Conservation (phyloP, 2,888 invertebrate species). For the Ochlodes sylvanus region DNA sequence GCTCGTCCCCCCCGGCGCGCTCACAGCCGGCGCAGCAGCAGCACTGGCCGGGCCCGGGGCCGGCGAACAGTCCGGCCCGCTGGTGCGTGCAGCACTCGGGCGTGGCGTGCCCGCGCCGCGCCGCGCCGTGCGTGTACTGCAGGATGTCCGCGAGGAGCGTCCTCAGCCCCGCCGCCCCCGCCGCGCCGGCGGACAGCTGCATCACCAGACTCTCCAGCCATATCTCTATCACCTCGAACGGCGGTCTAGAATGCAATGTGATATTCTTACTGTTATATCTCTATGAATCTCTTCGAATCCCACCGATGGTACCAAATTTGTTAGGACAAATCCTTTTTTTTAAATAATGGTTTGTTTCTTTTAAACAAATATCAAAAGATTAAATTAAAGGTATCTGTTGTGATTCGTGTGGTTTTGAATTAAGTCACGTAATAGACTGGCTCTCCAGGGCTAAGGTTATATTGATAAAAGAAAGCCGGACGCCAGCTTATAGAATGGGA, state of each 20-base stretch:
- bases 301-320: no score
- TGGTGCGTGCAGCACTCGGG: conserved; percentile 48
- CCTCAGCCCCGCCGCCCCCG: conserved; percentile 72
- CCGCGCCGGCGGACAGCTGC: conserved; percentile 87
- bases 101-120: conserved; percentile 84
- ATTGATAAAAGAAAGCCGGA: no score
- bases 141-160: conserved; percentile 90
- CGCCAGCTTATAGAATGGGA: no score
- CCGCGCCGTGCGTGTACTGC: conserved; percentile 85
- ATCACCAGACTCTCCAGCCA: conserved; percentile 93
- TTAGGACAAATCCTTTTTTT: no score
- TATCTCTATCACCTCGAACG: conserved; percentile 95
- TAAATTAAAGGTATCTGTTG: no score
- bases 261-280: no score
- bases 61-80: conserved; percentile 43
- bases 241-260: conserved; percentile 87
- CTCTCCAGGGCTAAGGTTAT: no score
- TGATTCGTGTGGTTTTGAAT: no score
- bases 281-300: no score
- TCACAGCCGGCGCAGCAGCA: conserved; percentile 32
- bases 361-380: no score
- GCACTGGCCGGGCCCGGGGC: conserved; percentile 25
- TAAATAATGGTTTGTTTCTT: no score
- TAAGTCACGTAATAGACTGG: no score
- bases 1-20: not conserved